A percentile compares a stretch with the other conserved stretches of the same genome.
phyloP scores from a whole-genome alignment of 64 coral and sea anemone genomes.

The Cladopsammia gracilis region DNA sequence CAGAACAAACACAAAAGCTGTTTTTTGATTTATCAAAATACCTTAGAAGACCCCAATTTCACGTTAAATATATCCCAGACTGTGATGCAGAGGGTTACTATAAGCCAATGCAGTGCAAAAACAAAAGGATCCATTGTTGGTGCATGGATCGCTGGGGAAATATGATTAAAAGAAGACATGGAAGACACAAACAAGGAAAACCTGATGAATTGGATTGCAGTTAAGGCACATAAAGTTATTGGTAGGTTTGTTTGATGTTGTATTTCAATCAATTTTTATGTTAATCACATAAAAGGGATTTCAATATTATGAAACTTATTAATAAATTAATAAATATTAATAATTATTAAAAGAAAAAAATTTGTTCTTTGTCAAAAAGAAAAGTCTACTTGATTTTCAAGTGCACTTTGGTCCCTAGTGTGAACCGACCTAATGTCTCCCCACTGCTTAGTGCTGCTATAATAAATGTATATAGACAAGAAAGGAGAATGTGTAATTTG shows the following conservation, averaged over 20 bases:
- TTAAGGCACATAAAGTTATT: not conserved
- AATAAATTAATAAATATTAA: too few species aligned
- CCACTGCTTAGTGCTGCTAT: too few species aligned
- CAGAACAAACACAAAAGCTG: not conserved
- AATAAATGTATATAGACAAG: too few species aligned
- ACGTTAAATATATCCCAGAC: not conserved
- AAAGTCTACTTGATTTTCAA: too few species aligned
- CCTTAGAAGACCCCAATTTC: not conserved
- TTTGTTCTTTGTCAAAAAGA: too few species aligned
- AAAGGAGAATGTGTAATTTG: too few species aligned
- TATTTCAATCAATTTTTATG: not conserved
- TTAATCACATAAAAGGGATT: not conserved
- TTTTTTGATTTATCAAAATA: not conserved
- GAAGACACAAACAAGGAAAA: not conserved
- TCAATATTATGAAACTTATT: too few species aligned
- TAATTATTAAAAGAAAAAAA: too few species aligned
- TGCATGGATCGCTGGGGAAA: conserved; percentile 43
- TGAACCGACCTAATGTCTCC: too few species aligned
- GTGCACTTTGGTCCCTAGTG: too few species aligned
- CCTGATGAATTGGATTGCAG: not conserved
- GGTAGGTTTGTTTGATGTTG: not conserved
- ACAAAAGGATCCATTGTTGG: conserved; percentile 27
- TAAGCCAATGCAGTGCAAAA: conserved; percentile 36
- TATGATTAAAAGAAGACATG: not conserved
- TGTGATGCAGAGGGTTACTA: conserved; percentile 39